Conservation (phyloP, 2,888 invertebrate species). For the Villa cingulata region DNA sequence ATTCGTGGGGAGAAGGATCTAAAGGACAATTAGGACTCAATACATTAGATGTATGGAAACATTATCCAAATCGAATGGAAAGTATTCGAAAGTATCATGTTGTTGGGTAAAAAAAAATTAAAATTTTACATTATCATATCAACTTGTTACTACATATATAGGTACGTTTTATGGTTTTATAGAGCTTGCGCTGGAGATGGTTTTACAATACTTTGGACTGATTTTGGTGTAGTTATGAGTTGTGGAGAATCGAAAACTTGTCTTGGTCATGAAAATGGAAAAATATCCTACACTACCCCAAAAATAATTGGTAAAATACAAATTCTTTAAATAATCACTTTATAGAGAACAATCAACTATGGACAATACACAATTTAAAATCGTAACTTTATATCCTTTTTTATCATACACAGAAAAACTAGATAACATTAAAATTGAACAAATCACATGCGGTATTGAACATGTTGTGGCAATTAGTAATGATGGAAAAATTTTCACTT, state of each 20-base stretch:
- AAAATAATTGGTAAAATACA: slow-evolving; percentile 41
- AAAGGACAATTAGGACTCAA: slow-evolving; percentile 52
- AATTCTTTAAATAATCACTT: neutral
- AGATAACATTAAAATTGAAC: slow-evolving; percentile 44
- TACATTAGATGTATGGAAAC: slow-evolving; percentile 37
- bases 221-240: slow-evolving; percentile 52
- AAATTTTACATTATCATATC: neutral
- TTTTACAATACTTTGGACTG: slow-evolving; percentile 53
- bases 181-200: slow-evolving; percentile 49
- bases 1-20: slow-evolving; percentile 53
- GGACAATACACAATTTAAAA: too few relatives aligned
- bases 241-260: slow-evolving; percentile 50
- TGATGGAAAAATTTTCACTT: slow-evolving; percentile 48
- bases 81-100: slow-evolving; percentile 47
- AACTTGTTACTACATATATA: neutral
- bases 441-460: slow-evolving; percentile 45
- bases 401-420: slow-evolving; percentile 31
- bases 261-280: slow-evolving; percentile 50
- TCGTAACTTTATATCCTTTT: too few relatives aligned
- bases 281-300: slow-evolving; percentile 39
- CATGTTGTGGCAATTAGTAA: slow-evolving; percentile 50
- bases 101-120: slow-evolving; percentile 32
- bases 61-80: slow-evolving; percentile 45
- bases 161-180: neutral
- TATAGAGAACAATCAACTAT: neutral